phyloP scores from a whole-genome alignment of 2,888 invertebrate species.

The Polietes domitor region DNA sequence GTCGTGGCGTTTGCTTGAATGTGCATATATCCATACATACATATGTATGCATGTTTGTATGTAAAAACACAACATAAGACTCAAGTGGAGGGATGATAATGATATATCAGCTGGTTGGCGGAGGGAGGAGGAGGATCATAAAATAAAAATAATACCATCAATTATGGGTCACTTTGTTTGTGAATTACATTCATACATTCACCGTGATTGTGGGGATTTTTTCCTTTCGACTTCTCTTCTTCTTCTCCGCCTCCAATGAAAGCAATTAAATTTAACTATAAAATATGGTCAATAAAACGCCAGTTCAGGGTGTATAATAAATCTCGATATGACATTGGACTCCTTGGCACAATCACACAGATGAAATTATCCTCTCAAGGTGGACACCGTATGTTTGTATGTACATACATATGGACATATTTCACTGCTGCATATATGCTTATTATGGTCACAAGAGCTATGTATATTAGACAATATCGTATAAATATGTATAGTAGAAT shows the following conservation, averaged over 20 bases:
- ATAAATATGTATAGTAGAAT: too few relatives aligned
- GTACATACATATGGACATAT: too few relatives aligned
- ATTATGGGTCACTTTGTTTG: constrained; percentile 16
- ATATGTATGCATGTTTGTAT: too few relatives aligned
- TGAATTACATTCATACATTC: background rate
- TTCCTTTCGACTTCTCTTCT: too few relatives aligned
- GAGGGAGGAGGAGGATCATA: background rate
- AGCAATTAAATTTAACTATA: constrained; percentile 26
- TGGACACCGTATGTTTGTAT: too few relatives aligned
- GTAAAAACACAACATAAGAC: background rate
- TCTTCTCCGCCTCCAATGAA: background rate
- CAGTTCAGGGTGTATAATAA: constrained; percentile 9
- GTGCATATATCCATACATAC: too few relatives aligned
- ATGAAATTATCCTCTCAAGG: too few relatives aligned
- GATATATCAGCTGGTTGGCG: background rate
- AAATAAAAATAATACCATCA: constrained; percentile 1
- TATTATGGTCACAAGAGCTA: too few relatives aligned
- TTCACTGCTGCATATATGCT: too few relatives aligned
- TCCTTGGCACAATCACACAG: too few relatives aligned
- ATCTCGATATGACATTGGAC: constrained; percentile 19
- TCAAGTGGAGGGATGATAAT: background rate
- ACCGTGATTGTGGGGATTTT: background rate
- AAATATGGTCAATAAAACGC: constrained; percentile 24
- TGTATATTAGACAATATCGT: too few relatives aligned
- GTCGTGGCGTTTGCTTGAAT: background rate